Base-by-base conservation (phyloP, 53 echinoderm and acorn worm genomes). In the Patiria pectinifera region DNA sequence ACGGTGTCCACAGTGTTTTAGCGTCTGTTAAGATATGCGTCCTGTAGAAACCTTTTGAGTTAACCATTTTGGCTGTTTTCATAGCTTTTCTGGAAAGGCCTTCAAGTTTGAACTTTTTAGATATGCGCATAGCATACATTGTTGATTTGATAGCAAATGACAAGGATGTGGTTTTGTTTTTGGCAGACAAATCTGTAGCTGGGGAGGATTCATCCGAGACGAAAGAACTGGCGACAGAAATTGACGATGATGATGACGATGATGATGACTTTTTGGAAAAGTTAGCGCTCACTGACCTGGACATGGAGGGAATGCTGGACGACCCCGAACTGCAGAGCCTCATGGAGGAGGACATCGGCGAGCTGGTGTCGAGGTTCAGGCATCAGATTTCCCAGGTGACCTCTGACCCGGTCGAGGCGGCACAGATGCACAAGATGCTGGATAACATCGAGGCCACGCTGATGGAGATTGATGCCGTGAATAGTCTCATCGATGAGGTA, bases 381-480 rank as follows among this genome's bases (percentile, higher is more conserved):
- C 72, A 77, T 2, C 89, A 87, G 23, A 93, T 95, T 25, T 21
- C 62, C 3, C 77, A 88, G 70, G 82, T 95, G 93, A 93, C 91
- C 26, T 93, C 86, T 71, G 91, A 85, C 87, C 69, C 82, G 10
- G 93, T 83, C 4, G 95, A 95, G 87, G 95, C 89, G 24, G 87
- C 69, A 53, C 23, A 93, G 63, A 83, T 97, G 44, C n/a, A 44
- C 16, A 87, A 87, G 69, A 78, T 96, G 46, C 82, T 93, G 9
- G 85, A 96, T 48, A 92, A 88, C 69, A 53, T 95, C 45, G 90
- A 95, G 79, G 85, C 84, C 13, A 89, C 95, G 11, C 94, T 95
- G 76, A 45, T 91, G 24, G 78, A 93, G 71, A 76, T 97, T n/a
- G 94, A 97, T 3, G 86, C 89, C 0, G 92, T 97, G 77, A 95